phyloP scores from a whole-genome alignment of 2,797 vertebrate genomes.

The Falco concolor region DNA sequence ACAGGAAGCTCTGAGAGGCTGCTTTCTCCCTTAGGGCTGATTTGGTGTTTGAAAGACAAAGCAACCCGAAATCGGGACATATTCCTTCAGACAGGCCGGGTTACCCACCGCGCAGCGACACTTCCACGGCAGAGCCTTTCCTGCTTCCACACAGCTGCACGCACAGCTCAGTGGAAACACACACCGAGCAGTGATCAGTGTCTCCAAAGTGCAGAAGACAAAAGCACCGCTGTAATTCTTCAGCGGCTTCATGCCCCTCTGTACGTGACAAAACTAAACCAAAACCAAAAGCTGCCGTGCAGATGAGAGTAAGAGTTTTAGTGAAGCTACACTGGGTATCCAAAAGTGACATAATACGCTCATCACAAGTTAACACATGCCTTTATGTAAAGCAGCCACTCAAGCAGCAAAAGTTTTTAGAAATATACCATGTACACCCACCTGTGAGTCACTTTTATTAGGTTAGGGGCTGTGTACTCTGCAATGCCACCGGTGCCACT shows the following conservation, averaged over 20 bases:
- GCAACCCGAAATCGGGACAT: background rate
- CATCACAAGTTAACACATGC: background rate
- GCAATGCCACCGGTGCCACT: constrained; percentile 84
- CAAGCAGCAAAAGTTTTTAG: background rate
- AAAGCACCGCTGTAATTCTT: background rate
- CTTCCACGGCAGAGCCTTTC: background rate
- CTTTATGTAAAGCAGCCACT: background rate
- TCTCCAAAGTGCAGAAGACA: background rate
- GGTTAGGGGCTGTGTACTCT: constrained; percentile 71
- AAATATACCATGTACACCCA: background rate
- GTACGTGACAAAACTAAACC: background rate
- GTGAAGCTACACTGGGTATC: background rate
- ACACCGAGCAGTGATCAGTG: background rate
- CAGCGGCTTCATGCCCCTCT: background rate
- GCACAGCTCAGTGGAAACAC: background rate
- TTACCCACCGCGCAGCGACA: background rate
- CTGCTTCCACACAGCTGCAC: background rate
- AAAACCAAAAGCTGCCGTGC: background rate
- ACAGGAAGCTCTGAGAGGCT: background rate
- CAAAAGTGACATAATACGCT: background rate
- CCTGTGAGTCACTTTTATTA: constrained; percentile 93
- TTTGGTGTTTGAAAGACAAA: background rate
- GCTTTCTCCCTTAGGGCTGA: background rate
- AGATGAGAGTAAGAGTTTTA: background rate
- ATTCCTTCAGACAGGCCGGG: background rate